A percentile compares a stretch with the other conserved stretches of the same genome.
phyloP scores from a whole-genome alignment of 2,888 invertebrate species.

The Eupithecia tripunctaria region DNA sequence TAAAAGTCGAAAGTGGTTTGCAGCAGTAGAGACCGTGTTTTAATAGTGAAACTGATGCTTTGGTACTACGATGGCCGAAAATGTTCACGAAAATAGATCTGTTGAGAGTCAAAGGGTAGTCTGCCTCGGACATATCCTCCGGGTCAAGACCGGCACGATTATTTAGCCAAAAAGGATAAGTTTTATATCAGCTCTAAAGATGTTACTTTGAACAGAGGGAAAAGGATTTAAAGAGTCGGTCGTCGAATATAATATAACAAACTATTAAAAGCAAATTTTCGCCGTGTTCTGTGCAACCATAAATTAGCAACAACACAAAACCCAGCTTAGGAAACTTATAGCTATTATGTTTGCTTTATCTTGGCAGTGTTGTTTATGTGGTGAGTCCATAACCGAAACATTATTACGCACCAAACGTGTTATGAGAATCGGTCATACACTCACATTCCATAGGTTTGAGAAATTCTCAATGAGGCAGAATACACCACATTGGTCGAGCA shows the following conservation, averaged over 20 bases:
- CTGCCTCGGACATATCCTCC: slow-evolving; percentile 3
- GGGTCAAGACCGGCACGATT: slow-evolving; percentile 7
- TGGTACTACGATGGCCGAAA: background rate
- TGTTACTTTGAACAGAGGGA: background rate
- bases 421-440: background rate
- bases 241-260: too few relatives aligned
- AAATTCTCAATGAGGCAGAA: background rate
- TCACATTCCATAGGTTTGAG: background rate
- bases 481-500: background rate
- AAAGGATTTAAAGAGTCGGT: slow-evolving; percentile 3
- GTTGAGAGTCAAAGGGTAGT: slow-evolving; percentile 6
- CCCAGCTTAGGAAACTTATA: background rate
- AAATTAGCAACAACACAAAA: background rate
- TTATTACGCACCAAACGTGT: slow-evolving; percentile 1
- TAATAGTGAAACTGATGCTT: background rate
- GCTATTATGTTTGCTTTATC: slow-evolving; percentile 4
- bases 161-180: background rate
- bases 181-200: background rate
- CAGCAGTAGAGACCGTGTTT: background rate
- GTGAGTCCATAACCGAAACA: background rate
- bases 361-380: slow-evolving; percentile 9
- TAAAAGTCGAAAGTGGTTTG: background rate
- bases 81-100: background rate
- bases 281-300: background rate
- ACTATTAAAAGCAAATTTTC: background rate